These are phyloP conservation scores for Forbesichthys agassizii DNA, from an alignment of 2,113 vertebrate species.

Conservation along the genomic window DNA sequence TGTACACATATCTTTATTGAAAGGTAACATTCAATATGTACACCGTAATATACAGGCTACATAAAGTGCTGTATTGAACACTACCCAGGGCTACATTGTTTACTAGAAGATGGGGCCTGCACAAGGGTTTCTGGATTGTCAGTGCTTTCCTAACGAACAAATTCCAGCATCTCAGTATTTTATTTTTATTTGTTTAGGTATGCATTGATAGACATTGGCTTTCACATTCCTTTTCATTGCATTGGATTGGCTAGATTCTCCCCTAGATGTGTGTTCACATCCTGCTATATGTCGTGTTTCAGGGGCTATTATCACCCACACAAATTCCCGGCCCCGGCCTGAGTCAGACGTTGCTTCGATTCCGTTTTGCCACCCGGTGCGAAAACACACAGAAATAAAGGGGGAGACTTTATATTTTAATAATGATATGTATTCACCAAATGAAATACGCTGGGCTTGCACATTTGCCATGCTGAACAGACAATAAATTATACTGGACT, in stretches of 20 bases:
- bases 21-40: constrained; percentile 19
- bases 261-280: too few species aligned
- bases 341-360: constrained; percentile 47
- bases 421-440: constrained; percentile 75
- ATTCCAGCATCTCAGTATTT: too few species aligned
- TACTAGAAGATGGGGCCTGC: constrained; percentile 7
- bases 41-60: constrained; percentile 43
- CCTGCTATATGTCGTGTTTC: background rate
- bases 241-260: too few species aligned
- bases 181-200: too few species aligned
- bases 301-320: background rate
- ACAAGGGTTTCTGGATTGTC: constrained; percentile 15
- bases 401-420: constrained; percentile 56
- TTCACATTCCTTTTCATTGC: too few species aligned
- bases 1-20: constrained; percentile 18
- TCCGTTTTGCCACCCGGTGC: constrained; percentile 47
- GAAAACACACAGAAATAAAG: constrained; percentile 37
- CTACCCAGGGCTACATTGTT: background rate
- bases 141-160: background rate
- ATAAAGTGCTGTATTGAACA: constrained; percentile 13
- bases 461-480: constrained; percentile 78
- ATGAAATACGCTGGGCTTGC: constrained; percentile 76
- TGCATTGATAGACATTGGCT: too few species aligned
- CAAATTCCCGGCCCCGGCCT: constrained; percentile 33
- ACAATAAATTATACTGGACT: constrained; percentile 75